phyloP scores from a whole-genome alignment of 2,113 vertebrate species.

The Polypterus bichir region DNA sequence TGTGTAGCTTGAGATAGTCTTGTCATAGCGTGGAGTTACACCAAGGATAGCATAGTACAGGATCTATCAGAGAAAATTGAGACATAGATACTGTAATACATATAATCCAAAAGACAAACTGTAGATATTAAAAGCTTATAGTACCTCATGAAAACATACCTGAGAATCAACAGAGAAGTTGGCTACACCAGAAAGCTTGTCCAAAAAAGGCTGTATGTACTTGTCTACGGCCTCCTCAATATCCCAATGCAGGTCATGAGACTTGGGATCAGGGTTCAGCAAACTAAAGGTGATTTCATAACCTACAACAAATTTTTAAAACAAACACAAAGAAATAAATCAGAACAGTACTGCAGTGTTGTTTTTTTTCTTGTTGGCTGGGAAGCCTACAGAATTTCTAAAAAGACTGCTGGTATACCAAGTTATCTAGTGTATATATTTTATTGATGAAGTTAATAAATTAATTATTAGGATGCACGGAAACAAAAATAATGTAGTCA shows the following conservation, averaged over 20 bases:
- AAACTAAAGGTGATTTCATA: slow-evolving; percentile 94
- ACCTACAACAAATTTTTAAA: slow-evolving; percentile 38
- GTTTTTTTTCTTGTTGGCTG: too few species aligned
- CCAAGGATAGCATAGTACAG: slow-evolving; percentile 79
- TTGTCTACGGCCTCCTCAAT: slow-evolving; percentile 65
- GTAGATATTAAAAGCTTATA: not conserved
- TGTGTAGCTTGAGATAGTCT: slow-evolving; percentile 55
- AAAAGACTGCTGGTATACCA: rapidly evolving
- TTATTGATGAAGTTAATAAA: too few species aligned
- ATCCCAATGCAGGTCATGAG: slow-evolving; percentile 74
- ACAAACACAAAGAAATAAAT: not conserved
- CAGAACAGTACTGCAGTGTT: not conserved
- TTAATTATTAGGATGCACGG: too few species aligned
- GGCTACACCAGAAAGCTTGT: slow-evolving; percentile 63
- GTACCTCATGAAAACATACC: slow-evolving; percentile 39
- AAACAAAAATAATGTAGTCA: too few species aligned
- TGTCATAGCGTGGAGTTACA: slow-evolving; percentile 79
- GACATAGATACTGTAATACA: too few species aligned
- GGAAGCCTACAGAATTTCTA: not conserved
- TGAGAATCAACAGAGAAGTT: slow-evolving; percentile 94
- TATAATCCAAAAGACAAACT: not conserved
- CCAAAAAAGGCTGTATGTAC: slow-evolving; percentile 73
- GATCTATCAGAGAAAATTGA: slow-evolving; percentile 44
- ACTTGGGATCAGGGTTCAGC: slow-evolving; percentile 85
- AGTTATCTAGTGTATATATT: not conserved